Base-by-base conservation (phyloP, 2,888 invertebrate species). In the Nymphalis polychloros region DNA sequence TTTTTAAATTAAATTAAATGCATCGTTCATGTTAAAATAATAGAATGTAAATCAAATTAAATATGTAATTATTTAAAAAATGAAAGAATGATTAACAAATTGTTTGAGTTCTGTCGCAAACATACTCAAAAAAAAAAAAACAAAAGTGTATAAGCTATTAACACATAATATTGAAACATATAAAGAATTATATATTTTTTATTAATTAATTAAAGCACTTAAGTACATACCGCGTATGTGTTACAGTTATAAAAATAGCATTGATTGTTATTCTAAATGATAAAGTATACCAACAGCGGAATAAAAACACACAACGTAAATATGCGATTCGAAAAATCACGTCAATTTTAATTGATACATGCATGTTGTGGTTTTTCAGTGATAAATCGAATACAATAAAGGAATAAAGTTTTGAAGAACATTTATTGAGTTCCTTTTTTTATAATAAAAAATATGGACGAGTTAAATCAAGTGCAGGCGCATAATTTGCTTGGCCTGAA, bases 401-500 rank as follows among this genome's bases (percentile, higher is more conserved):
- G 13, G 20, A 31, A 31, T 5, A 23, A 13, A n/a, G n/a, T 55
- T 55, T n/a, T 31, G 7, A 16, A 17, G 52, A 0, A n/a, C n/a
- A 55, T 8, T 27, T 49, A 2, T 0, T 17, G 16, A 35, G 17
- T 17, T 17, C 8, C 6, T 23, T 53, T 57, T 35, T 7, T n/a
- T 17, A 31, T 16, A 57, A 35, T 35, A 13, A 41, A 19, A 19
- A 57, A 19, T 4, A 87, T 89, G 86, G 87, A 87, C 2, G 86
- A 88, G 8, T 41, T 74, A 19, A 82, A 82, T 20, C 88, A 89
- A 49, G 84, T 86, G 52, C 92, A 92, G 63, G 92, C 92, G 60
- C 90, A 85, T 64, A 89, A 89, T 65, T 79, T 92, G 20, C 83
- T 92, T 2, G 92, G 90, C 1, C 88, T 89, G 75, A 88, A 86